Base-by-base conservation (phyloP, 35 echinoderm and acorn worm genomes). In the Eucidaris tribuloides region DNA sequence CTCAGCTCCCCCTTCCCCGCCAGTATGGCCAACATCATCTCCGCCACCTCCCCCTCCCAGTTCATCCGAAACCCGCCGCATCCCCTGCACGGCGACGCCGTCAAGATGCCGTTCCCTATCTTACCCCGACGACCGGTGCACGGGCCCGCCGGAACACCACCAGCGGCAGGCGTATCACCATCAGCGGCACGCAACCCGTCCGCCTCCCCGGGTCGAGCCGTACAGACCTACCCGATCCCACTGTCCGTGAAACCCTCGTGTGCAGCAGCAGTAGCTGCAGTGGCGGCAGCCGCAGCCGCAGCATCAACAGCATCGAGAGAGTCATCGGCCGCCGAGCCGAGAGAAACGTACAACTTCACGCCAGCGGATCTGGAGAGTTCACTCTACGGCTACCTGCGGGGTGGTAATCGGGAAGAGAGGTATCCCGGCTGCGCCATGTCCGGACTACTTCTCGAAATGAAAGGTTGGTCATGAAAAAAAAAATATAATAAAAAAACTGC, bases 351-450 rank as follows among this genome's bases (percentile, higher is more conserved):
- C 38, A 74, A 74, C 37, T 74, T 74, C 40, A 35, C 68, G 11
- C 27, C 68, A 74, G 29, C 68, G 41, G 68, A 74, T 44, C 68
- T 74, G 24, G 68, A 74, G n/a, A 42, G 68, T 40, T 33, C 68
- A n/a, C 20, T 74, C 35, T 74, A 74, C 37, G 68, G 68, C 0
- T 74, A 74, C n/a, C 68, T 74, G 24, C 68, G 68, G 22, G 68
- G 68, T 13, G 44, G 68, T 74, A 74, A 14, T 7, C 35, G 68
- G 0, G 36, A 38, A 23, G 68, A 74, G 68, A 74, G 68, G 41
- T 74, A 74, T 74, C 68, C 68, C 15, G 68, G 68, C 3, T 74
- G 68, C 37, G 68, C 68, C 3, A 74, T 74, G 68, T 74, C 68
- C 22, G 68, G 68, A 7, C 33, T 74, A 7, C 68, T n/a, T 4